These are phyloP conservation scores for Macaca mulatta DNA, from an alignment of 2,113 vertebrate species.

Conservation along the genomic window DNA sequence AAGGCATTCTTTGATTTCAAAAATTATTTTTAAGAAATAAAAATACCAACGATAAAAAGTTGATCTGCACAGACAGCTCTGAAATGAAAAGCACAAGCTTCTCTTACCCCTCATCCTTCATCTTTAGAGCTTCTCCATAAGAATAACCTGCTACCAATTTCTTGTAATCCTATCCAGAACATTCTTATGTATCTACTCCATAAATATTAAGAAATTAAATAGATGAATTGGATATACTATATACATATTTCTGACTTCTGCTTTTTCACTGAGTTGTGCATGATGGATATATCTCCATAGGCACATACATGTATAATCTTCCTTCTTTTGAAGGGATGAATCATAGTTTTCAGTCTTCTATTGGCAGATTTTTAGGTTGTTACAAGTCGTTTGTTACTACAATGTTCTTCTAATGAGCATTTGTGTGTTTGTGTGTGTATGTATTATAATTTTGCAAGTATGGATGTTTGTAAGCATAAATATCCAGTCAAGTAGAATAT, in stretches of 20 bases:
- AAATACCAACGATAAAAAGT: not conserved
- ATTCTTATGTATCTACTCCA: not conserved
- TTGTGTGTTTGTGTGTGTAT: not conserved
- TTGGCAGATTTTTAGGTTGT: not conserved
- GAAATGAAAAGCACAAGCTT: not conserved
- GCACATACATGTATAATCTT: not conserved
- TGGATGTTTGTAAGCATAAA: not conserved
- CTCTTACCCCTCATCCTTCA: not conserved
- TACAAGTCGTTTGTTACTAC: not conserved
- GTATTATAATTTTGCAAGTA: not conserved
- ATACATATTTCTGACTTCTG: not conserved
- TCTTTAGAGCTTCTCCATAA: not conserved
- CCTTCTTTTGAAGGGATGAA: slow-evolving; percentile 2
- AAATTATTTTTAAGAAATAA: not conserved
- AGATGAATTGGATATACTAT: not conserved
- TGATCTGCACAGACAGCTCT: not conserved
- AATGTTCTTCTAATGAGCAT: not conserved
- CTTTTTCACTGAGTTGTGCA: not conserved
- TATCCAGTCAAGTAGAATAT: not conserved
- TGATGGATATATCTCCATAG: not conserved
- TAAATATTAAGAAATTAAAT: not conserved
- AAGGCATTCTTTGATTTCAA: not conserved
- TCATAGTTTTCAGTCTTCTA: not conserved
- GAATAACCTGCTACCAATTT: not conserved
- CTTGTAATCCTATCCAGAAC: not conserved